phyloP scores from a whole-genome alignment of 1,140 invertebrate species.

The Adelges cooleyi region DNA sequence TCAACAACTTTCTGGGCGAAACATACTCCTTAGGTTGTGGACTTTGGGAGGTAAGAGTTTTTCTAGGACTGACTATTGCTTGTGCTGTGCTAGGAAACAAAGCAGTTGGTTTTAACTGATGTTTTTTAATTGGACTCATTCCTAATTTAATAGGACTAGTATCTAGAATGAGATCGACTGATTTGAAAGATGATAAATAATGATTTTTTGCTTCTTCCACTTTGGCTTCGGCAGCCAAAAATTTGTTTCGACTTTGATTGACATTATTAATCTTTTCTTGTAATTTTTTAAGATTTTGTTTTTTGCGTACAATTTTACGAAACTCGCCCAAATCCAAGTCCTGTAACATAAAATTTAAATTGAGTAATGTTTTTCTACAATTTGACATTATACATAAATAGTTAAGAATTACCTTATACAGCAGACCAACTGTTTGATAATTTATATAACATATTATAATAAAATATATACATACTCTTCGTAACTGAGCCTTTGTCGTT shows the following conservation, averaged over 20 bases:
- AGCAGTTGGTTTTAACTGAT: conserved; percentile 3
- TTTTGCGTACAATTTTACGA: conserved; percentile 17
- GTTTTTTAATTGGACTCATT: background rate
- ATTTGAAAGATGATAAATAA: conserved; percentile 24
- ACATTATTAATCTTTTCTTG: conserved; percentile 10
- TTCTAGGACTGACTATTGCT: conserved; percentile 12
- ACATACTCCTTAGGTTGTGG: conserved; percentile 32
- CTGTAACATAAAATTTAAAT: no score
- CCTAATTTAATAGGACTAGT: background rate
- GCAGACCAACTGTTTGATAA: no score
- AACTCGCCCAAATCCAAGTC: conserved; percentile 24
- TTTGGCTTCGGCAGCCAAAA: background rate
- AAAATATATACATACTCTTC: conserved; percentile 15
- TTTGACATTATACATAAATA: no score
- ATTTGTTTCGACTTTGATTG: conserved; percentile 3
- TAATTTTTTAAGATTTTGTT: conserved; percentile 15
- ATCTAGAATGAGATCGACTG: conserved; percentile 1
- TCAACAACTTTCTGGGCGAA: conserved; percentile 38
- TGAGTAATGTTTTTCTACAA: no score
- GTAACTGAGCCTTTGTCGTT: conserved; percentile 5
- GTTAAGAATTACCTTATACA: no score
- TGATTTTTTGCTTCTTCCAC: conserved; percentile 1
- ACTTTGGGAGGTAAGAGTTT: background rate
- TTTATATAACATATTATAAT: background rate
- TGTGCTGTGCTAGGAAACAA: background rate